These are phyloP conservation scores for Neomicropteryx cornuta DNA, from an alignment of 1,140 invertebrate species.

Conservation along the genomic window DNA sequence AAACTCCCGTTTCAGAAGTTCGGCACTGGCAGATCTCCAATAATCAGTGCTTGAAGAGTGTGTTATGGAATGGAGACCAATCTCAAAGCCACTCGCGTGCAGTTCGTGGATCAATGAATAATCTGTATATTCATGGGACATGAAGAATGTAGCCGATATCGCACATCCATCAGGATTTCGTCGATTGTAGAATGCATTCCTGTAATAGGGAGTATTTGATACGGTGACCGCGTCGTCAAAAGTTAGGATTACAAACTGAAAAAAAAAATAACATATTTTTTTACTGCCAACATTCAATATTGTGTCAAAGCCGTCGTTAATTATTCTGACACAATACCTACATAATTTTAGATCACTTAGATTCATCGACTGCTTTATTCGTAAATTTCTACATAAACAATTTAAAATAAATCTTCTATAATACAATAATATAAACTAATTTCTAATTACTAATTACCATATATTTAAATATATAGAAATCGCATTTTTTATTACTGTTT, in stretches of 20 bases:
- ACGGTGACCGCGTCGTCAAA: conserved; percentile 60
- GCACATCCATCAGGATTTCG: conserved; percentile 52
- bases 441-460: too few species aligned
- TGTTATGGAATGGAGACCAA: conserved; percentile 52
- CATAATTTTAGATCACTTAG: too few species aligned
- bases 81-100: conserved; percentile 53
- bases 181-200: conserved; percentile 43
- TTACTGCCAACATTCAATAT: too few species aligned
- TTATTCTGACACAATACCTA: too few species aligned
- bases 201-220: conserved; percentile 52
- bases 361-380: too few species aligned
- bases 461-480: too few species aligned
- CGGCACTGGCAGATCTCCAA: conserved; percentile 27
- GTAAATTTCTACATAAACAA: too few species aligned
- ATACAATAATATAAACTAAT: too few species aligned
- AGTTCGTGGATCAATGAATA: conserved; percentile 51
- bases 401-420: too few species aligned
- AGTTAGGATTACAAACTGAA: conserved; percentile 51
- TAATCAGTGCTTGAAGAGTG: conserved; percentile 31
- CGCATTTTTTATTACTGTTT: too few species aligned
- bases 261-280: conserved; percentile 11
- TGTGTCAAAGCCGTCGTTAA: too few species aligned
- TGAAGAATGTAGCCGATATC: conserved; percentile 50
- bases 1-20: conserved; percentile 36
- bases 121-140: conserved; percentile 59